phyloP scores from a whole-genome alignment of 2,888 invertebrate species.

The Phengaris arion region DNA sequence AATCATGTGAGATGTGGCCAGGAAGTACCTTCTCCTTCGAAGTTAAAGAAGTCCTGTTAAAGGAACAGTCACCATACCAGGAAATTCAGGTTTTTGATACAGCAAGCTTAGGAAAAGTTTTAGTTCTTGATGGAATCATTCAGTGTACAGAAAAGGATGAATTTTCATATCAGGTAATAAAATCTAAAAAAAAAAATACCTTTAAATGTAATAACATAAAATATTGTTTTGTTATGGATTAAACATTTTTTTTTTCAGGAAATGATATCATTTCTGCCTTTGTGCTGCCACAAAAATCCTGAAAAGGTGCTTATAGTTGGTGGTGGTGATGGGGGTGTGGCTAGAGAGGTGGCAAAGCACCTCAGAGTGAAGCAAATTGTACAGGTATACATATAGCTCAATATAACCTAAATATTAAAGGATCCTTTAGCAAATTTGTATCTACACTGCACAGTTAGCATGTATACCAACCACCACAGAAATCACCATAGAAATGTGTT shows the following conservation, averaged over 20 bases:
- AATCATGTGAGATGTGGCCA: slow-evolving; percentile 93
- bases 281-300: slow-evolving; percentile 94
- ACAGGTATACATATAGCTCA: slow-evolving; percentile 59
- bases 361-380: slow-evolving; percentile 91
- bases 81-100: slow-evolving; percentile 91
- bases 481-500: too few relatives aligned
- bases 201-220: too few relatives aligned
- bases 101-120: slow-evolving; percentile 88
- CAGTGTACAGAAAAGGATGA: slow-evolving; percentile 98
- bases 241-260: slow-evolving; percentile 75
- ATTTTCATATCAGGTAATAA: slow-evolving; percentile 90
- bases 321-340: slow-evolving; percentile 98
- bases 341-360: slow-evolving; percentile 96
- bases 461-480: too few relatives aligned
- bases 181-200: too few relatives aligned
- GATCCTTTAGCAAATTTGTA: not conserved
- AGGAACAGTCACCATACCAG: slow-evolving; percentile 90
- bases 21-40: slow-evolving; percentile 93
- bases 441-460: too few relatives aligned
- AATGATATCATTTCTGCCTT: slow-evolving; percentile 96
- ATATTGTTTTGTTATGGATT: not conserved
- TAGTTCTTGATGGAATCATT: slow-evolving; percentile 96
- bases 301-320: slow-evolving; percentile 96
- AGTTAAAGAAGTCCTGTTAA: slow-evolving; percentile 88
- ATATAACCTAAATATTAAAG: not conserved